These are phyloP conservation scores for Cryptoleucopteryx plumbea DNA, from an alignment of 2,113 vertebrate genomes.

Conservation along the genomic window DNA sequence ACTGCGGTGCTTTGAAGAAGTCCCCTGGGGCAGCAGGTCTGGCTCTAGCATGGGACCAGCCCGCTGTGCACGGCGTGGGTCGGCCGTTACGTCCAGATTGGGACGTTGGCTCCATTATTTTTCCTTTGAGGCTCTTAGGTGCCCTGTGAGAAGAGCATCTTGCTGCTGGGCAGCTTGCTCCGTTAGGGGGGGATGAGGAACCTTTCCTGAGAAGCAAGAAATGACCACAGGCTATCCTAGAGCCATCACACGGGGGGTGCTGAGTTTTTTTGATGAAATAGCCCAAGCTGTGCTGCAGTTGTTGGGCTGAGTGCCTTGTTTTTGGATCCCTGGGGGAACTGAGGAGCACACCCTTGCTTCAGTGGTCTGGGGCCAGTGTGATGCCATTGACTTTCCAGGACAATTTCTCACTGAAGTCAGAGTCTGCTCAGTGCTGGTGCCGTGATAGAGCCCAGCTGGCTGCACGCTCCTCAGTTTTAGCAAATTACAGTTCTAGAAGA, in stretches of 20 bases:
- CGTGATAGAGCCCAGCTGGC: fast-evolving
- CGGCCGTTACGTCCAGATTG: fast-evolving
- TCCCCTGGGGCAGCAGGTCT: neutral
- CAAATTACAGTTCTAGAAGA: neutral
- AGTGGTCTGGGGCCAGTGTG: fast-evolving
- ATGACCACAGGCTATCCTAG: neutral
- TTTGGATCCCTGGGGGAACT: fast-evolving
- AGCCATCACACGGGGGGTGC: fast-evolving
- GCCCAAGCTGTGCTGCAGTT: neutral
- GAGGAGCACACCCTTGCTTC: neutral
- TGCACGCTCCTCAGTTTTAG: fast-evolving
- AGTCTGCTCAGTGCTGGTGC: neutral
- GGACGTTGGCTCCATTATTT: fast-evolving
- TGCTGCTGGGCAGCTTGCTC: neutral
- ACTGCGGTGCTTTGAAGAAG: fast-evolving
- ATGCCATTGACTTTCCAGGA: fast-evolving
- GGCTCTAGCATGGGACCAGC: neutral
- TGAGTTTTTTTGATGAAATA: neutral
- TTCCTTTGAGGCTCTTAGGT: too few relatives aligned
- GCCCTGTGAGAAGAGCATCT: neutral
- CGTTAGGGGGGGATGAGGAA: neutral
- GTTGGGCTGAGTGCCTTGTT: neutral
- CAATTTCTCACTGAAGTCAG: fast-evolving
- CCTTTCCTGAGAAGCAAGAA: neutral
- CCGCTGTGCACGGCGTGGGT: fast-evolving